A percentile compares a stretch with the other conserved stretches of the same genome.
phyloP scores from a whole-genome alignment of 2,888 invertebrate genomes.

The Thumatha senex region DNA sequence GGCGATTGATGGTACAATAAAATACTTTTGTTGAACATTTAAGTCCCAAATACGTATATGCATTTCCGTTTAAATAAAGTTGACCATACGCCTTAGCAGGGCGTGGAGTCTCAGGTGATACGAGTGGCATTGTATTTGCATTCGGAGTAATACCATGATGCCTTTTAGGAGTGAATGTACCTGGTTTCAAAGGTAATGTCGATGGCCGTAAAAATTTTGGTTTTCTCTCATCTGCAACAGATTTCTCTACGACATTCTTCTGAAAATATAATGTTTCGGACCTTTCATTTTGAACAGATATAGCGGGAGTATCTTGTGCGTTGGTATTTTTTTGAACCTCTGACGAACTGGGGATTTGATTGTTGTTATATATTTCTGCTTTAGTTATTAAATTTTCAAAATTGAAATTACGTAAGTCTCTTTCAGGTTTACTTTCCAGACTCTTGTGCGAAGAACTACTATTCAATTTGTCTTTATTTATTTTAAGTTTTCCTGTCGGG shows the following conservation, averaged over 20 bases:
- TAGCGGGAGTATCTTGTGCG: constrained; percentile 50
- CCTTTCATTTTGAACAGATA: constrained; percentile 60
- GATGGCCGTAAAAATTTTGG: constrained; percentile 91
- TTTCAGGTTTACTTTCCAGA: constrained; percentile 55
- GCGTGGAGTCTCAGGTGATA: constrained; percentile 95
- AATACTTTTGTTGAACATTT: constrained; percentile 96
- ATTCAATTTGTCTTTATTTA: constrained; percentile 50
- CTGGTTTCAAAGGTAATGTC: constrained; percentile 92
- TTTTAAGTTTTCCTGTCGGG: constrained; percentile 50
- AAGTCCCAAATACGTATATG: constrained; percentile 94
- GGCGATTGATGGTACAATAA: constrained; percentile 96
- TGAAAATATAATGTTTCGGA: constrained; percentile 79
- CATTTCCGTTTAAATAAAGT: constrained; percentile 94
- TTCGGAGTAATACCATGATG: constrained; percentile 93
- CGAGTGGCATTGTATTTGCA: constrained; percentile 91
- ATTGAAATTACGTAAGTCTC: constrained; percentile 71
- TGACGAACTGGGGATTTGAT: constrained; percentile 69
- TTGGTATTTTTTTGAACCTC: constrained; percentile 71
- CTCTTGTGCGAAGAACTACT: constrained; percentile 43
- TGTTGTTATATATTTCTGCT: constrained; percentile 77
- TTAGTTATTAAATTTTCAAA: constrained; percentile 80
- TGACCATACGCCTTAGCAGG: constrained; percentile 95
- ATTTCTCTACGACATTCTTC: constrained; percentile 61
- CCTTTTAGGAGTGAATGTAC: constrained; percentile 91
- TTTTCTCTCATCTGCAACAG: constrained; percentile 67